Evolutionary conservation across 2,113 vertebrate species (phyloP).

Genomic region (Hippocampus abdominalis): DNA sequence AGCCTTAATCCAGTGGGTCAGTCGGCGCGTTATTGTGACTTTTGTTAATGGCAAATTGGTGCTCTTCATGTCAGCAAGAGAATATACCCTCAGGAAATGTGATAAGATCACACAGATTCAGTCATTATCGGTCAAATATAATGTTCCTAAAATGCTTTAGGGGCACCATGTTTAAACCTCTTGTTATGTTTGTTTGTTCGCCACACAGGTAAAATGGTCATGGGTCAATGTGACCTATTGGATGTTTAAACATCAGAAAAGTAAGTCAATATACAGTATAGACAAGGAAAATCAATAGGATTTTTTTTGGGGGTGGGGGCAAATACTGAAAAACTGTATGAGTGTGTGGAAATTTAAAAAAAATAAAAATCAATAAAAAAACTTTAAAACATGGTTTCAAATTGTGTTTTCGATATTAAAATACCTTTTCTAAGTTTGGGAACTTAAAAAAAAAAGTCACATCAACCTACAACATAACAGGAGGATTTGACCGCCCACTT

Average conservation of each 20-base stretch:
- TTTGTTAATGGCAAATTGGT: constrained; percentile 69
- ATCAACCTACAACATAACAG: background rate
- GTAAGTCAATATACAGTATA: no score
- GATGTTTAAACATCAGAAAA: no score
- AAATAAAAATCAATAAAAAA: background rate
- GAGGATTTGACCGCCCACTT: background rate
- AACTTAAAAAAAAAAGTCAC: background rate
- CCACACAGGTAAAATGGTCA: background rate
- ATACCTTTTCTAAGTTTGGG: background rate
- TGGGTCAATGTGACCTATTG: background rate
- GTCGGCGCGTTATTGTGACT: constrained; percentile 70
- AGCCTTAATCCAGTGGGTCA: constrained; percentile 65
- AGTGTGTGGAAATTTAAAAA: background rate
- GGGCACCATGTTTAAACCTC: background rate
- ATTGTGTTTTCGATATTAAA: background rate
- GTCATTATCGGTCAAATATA: background rate
- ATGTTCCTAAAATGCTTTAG: background rate
- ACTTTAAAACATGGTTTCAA: no score
- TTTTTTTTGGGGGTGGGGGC: no score
- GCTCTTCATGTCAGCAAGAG: constrained; percentile 58
- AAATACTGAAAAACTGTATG: no score
- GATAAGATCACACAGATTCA: constrained; percentile 72
- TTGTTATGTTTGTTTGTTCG: background rate
- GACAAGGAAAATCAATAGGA: no score
- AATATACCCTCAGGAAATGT: constrained; percentile 46